Evolutionary conservation across 2,888 invertebrate genomes (phyloP).

Genomic region (Agapostemon virescens): DNA sequence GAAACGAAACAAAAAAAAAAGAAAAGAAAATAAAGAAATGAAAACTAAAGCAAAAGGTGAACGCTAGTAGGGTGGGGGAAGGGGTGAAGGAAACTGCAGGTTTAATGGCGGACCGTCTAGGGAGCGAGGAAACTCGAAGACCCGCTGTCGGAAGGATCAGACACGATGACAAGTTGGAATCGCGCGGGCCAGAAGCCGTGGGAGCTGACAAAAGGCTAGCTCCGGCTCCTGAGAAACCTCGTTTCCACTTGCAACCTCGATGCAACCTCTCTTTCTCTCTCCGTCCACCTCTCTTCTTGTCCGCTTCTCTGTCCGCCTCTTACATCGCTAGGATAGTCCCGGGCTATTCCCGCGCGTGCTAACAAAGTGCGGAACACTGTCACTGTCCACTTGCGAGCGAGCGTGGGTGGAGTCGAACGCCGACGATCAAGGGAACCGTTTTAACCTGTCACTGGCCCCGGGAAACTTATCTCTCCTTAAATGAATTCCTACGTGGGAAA

Average conservation of each 20-base stretch:
- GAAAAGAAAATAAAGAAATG: not conserved
- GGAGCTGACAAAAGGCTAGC: conserved; percentile 52
- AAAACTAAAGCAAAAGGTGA: too few species aligned
- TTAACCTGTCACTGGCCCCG: conserved; percentile 12
- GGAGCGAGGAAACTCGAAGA: not conserved
- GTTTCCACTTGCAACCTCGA: conserved; percentile 30
- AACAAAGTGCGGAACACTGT: conserved; percentile 51
- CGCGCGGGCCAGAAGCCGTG: conserved; percentile 48
- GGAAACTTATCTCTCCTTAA: not conserved
- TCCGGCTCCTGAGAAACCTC: conserved; percentile 42
- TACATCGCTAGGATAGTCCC: not conserved
- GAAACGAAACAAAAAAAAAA: not conserved
- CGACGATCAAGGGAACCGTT: conserved; percentile 24
- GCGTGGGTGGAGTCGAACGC: not conserved
- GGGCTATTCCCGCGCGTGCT: conserved; percentile 14
- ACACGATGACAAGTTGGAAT: conserved; percentile 14
- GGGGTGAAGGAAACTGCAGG: not conserved
- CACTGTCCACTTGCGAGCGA: conserved; percentile 38
- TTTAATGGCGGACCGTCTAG: not conserved
- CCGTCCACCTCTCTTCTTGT: too few species aligned
- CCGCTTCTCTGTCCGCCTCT: not conserved
- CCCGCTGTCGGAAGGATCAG: conserved; percentile 33
- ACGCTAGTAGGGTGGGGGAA: too few species aligned
- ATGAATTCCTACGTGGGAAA: conserved; percentile 13
- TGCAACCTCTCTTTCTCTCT: not conserved